Evolutionary conservation across 2,113 vertebrate genomes (phyloP).

Genomic region (Polypterus senegalus): DNA sequence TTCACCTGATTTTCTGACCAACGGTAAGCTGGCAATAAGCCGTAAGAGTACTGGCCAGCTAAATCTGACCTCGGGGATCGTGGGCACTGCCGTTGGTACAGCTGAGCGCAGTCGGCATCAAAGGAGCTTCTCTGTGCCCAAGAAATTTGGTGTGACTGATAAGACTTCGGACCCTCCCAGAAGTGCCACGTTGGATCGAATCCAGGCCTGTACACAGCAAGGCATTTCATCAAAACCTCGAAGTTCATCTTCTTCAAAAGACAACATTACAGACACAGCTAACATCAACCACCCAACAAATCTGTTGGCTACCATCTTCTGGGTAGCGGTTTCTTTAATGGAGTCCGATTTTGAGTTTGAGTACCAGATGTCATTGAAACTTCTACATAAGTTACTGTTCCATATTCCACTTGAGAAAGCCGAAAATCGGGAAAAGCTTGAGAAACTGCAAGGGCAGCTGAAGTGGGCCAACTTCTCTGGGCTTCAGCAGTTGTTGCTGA

Average conservation of each 20-base stretch:
- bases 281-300: conserved; percentile 83
- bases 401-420: conserved; percentile 84
- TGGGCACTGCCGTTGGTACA: conserved; percentile 49
- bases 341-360: conserved; percentile 98
- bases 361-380: conserved; percentile 85
- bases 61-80: conserved; percentile 66
- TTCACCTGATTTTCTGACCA: conserved; percentile 80
- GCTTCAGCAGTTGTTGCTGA: conserved; percentile 85
- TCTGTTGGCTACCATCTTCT: conserved; percentile 88
- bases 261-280: conserved; percentile 73
- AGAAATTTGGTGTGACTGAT: conserved; percentile 88
- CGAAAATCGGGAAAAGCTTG: conserved; percentile 86
- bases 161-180: conserved; percentile 75
- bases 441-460: conserved; percentile 90
- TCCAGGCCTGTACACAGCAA: conserved; percentile 87
- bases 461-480: conserved; percentile 93
- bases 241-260: conserved; percentile 77
- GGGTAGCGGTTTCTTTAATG: conserved; percentile 93
- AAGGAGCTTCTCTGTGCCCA: conserved; percentile 91
- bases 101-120: conserved; percentile 80
- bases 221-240: conserved; percentile 62
- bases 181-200: conserved; percentile 88
- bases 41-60: conserved; percentile 91
- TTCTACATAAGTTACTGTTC: conserved; percentile 81
- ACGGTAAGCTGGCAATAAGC: conserved; percentile 75